A percentile compares a stretch with the other conserved stretches of the same genome.
Evolutionary conservation across 2,888 invertebrate genomes (phyloP).

Genomic region (Ceriagrion tenellum): DNA sequence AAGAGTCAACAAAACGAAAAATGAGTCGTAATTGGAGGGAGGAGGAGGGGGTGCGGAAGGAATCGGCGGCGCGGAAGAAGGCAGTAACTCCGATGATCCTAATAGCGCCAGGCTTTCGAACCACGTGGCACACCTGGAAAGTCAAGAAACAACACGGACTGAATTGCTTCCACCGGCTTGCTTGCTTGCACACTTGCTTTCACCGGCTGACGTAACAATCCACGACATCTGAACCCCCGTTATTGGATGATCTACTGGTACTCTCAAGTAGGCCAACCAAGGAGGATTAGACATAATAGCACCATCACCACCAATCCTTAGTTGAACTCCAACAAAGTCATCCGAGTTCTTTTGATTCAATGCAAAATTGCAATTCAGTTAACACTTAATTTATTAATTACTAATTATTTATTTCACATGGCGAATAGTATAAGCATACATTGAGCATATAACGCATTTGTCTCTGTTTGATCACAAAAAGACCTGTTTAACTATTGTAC

Average conservation of each 20-base stretch:
- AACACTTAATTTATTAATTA: too few species aligned
- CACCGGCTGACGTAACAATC: background rate
- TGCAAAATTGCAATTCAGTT: too few species aligned
- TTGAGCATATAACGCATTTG: too few species aligned
- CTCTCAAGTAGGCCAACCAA: background rate
- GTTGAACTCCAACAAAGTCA: too few species aligned
- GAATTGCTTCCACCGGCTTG: background rate
- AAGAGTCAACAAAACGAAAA: conserved; percentile 50
- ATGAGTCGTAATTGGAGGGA: conserved; percentile 8
- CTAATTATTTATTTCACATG: too few species aligned
- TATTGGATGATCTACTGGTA: background rate
- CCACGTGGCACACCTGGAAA: background rate
- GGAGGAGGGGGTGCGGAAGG: background rate
- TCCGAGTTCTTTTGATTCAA: too few species aligned
- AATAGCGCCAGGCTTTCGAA: background rate
- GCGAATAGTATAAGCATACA: too few species aligned
- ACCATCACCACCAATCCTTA: background rate
- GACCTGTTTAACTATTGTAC: too few species aligned
- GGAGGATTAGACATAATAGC: background rate
- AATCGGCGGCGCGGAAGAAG: background rate
- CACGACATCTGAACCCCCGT: background rate
- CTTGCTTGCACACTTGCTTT: too few species aligned
- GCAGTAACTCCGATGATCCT: background rate
- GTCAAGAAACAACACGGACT: background rate
- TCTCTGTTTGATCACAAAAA: too few species aligned